phyloP scores from a whole-genome alignment of 2,888 invertebrate genomes.

The Callinectes sapidus region DNA sequence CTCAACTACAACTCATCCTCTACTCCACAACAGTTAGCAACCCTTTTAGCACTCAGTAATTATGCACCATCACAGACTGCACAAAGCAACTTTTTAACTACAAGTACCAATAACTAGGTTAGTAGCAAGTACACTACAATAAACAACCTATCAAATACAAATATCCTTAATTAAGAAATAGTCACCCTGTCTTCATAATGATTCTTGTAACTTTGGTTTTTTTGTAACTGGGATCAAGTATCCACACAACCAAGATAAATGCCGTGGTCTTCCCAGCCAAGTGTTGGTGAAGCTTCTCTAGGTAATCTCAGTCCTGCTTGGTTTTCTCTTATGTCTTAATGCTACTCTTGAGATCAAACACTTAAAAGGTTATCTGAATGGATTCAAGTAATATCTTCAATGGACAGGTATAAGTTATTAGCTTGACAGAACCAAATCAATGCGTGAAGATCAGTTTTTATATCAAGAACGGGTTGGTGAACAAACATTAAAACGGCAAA shows the following conservation, averaged over 20 bases:
- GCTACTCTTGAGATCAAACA: conserved; percentile 66
- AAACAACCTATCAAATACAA: conserved; percentile 68
- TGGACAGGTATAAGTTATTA: background rate
- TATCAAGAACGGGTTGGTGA: conserved; percentile 34
- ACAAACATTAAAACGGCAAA: conserved; percentile 24
- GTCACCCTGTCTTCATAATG: conserved; percentile 67
- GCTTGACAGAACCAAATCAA: background rate
- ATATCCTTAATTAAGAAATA: conserved; percentile 64
- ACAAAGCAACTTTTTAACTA: conserved; percentile 63
- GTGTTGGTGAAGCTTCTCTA: conserved; percentile 41
- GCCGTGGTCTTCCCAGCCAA: conserved; percentile 42
- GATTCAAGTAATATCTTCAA: conserved; percentile 10
- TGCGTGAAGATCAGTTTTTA: background rate
- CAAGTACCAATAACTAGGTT: conserved; percentile 61
- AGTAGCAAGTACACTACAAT: conserved; percentile 63
- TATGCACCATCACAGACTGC: conserved; percentile 70
- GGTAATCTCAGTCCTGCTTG: conserved; percentile 39
- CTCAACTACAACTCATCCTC: conserved; percentile 59
- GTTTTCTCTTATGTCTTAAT: conserved; percentile 46
- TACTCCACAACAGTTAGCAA: conserved; percentile 67
- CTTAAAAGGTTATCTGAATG: conserved; percentile 45
- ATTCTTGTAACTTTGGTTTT: conserved; percentile 64
- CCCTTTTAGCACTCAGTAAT: conserved; percentile 63
- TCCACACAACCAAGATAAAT: conserved; percentile 54
- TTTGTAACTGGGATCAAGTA: conserved; percentile 60